These are phyloP conservation scores for Silurus aristotelis DNA, from an alignment of 2,797 vertebrate genomes.

Conservation along the genomic window DNA sequence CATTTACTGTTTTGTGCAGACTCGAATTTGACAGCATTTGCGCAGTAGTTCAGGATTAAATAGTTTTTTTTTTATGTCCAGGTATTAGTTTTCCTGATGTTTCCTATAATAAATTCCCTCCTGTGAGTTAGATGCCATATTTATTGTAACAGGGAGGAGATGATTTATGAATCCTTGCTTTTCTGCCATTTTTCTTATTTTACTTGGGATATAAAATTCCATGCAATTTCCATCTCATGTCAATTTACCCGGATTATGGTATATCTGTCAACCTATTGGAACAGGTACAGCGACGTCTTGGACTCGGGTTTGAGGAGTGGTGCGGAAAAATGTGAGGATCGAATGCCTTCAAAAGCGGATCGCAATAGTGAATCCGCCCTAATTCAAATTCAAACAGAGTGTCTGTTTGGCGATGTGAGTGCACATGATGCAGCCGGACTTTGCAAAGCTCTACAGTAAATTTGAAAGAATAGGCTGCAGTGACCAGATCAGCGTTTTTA, in stretches of 20 bases:
- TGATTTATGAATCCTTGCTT: constrained; percentile 60
- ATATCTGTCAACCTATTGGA: constrained; percentile 57
- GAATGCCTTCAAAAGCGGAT: constrained; percentile 38
- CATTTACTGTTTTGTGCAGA: background rate
- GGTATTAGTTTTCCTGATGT: constrained; percentile 54
- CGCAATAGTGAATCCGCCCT: constrained; percentile 23
- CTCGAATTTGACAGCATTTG: background rate
- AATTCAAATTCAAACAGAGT: background rate
- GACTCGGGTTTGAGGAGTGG: constrained; percentile 21
- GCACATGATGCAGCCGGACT: background rate
- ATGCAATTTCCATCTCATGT: constrained; percentile 58
- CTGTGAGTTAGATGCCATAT: constrained; percentile 47
- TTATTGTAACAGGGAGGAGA: constrained; percentile 47
- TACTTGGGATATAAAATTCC: constrained; percentile 58
- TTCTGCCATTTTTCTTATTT: constrained; percentile 61
- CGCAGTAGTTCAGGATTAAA: constrained; percentile 41
- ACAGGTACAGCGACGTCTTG: constrained; percentile 16
- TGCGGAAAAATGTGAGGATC: constrained; percentile 45
- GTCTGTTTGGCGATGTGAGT: background rate
- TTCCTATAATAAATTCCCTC: constrained; percentile 54
- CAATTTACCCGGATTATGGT: constrained; percentile 61
- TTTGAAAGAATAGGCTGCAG: constrained; percentile 28
- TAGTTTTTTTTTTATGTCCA: constrained; percentile 28
- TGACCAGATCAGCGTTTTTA: constrained; percentile 33
- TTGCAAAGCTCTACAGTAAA: constrained; percentile 16